Base-by-base conservation (phyloP, 1,140 invertebrate genomes). In the Nasonia vitripennis region DNA sequence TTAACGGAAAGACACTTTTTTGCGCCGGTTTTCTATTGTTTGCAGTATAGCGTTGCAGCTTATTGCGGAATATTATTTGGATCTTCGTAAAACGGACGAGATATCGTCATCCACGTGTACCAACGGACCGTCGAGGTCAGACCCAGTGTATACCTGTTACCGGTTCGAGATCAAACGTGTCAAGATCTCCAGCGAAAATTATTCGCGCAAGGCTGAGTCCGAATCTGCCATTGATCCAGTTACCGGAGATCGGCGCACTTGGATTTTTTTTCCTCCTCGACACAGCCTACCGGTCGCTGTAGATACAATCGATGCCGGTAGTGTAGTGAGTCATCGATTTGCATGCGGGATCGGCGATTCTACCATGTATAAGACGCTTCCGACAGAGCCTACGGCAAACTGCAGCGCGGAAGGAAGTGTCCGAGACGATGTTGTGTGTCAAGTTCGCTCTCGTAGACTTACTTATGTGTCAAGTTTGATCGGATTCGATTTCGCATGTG, bases 141-240 rank as follows among this genome's bases (percentile, higher is more conserved):
- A 34, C 34, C 2, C 34, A 34, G 31, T 2, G 11, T 34, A 27
- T 68, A 83, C 73, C 81, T 68, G 51, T 27, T n/a, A 67, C 45
- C 31, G 10, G 55, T 68, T 23, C 37, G 7, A 48, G 71, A 68
- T 67, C 73, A 78, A 86, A 20, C 27, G 75, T 83, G 75, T 86
- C 85, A 83, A 81, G 80, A 86, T 78, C 85, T 51, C 78, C 31
- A 31, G 20, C 11, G 78, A 81, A 51, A 45, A 45, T 45, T 85
- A 17, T 67, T 27, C 55, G 62, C 67, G n/a, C n/a, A 68, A 27
- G 20, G 45, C 10, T 48, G 77, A 78, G 70, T 34, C 67, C 41
- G 20, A 75, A 80, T 77, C 27, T 85, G 84, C 41, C 79, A 85
- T 85, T 85, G 84, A 77, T 81, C 70, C 31, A 77, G 73, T 80